Conservation (phyloP, 1,140 invertebrate genomes). For the Cotesia chilonis region DNA sequence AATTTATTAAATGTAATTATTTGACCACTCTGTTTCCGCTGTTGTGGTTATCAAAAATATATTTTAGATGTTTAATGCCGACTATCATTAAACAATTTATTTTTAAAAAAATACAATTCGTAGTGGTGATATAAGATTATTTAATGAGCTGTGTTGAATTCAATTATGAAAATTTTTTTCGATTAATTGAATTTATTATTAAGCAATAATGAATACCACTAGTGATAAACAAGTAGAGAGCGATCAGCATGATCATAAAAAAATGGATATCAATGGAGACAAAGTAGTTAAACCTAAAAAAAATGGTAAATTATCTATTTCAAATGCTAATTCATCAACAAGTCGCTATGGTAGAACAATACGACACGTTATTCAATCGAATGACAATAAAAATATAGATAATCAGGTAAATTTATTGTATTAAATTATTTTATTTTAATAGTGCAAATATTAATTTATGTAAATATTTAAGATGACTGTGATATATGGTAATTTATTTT, state of each 20-base stretch:
- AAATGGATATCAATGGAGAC: not conserved
- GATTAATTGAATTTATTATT: too few relatives aligned
- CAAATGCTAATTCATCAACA: constrained; percentile 1
- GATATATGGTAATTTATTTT: not conserved
- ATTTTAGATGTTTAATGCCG: too few relatives aligned
- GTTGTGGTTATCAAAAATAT: too few relatives aligned
- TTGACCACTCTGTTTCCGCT: too few relatives aligned
- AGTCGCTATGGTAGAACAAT: constrained; percentile 26
- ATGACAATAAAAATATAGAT: constrained; percentile 14
- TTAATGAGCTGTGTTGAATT: too few relatives aligned
- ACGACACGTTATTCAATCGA: constrained; percentile 11
- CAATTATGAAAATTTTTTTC: too few relatives aligned
- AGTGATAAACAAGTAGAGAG: too few relatives aligned
- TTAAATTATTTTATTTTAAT: not conserved
- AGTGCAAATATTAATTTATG: not conserved
- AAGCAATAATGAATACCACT: too few relatives aligned
- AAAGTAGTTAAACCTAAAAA: not conserved
- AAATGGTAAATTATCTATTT: constrained; percentile 13
- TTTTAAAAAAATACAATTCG: too few relatives aligned
- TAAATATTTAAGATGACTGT: not conserved
- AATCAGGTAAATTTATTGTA: constrained; percentile 1
- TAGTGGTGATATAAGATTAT: too few relatives aligned
- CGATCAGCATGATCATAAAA: too few relatives aligned
- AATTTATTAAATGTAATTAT: too few relatives aligned
- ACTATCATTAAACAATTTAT: not conserved